Conservation (phyloP, 2,888 invertebrate genomes). For the Biston betularia region DNA sequence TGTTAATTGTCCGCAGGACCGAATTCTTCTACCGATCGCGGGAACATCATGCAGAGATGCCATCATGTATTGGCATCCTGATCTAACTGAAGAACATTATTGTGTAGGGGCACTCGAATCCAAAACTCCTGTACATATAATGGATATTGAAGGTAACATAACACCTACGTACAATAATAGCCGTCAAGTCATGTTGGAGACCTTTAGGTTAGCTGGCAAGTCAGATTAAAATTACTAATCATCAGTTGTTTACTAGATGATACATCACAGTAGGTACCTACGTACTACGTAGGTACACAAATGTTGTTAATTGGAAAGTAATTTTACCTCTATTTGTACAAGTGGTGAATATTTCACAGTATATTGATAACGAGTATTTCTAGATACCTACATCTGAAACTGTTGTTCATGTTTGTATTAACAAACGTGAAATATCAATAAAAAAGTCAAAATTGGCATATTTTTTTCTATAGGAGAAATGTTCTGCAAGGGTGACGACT, state of each 20-base stretch:
- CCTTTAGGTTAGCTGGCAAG: not conserved
- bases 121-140: constrained; percentile 73
- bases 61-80: constrained; percentile 83
- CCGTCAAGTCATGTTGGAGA: no score
- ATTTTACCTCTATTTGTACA: no score
- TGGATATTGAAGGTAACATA: constrained; percentile 74
- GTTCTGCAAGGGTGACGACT: constrained; percentile 81
- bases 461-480: constrained; percentile 69
- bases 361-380: no score
- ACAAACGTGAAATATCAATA: not conserved
- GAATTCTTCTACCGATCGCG: constrained; percentile 78
- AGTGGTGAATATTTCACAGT: no score
- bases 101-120: constrained; percentile 80
- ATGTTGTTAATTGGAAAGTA: no score
- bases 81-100: constrained; percentile 79
- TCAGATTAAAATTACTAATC: no score
- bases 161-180: no score
- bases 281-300: no score
- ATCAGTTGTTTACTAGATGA: no score
- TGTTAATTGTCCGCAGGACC: constrained; percentile 57
- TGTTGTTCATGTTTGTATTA: no score
- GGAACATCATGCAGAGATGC: constrained; percentile 79
- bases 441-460: not conserved
- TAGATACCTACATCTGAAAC: no score
- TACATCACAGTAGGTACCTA: no score